Conservation (phyloP, 2,797 vertebrate genomes). For the Mionectes olivaceus region DNA sequence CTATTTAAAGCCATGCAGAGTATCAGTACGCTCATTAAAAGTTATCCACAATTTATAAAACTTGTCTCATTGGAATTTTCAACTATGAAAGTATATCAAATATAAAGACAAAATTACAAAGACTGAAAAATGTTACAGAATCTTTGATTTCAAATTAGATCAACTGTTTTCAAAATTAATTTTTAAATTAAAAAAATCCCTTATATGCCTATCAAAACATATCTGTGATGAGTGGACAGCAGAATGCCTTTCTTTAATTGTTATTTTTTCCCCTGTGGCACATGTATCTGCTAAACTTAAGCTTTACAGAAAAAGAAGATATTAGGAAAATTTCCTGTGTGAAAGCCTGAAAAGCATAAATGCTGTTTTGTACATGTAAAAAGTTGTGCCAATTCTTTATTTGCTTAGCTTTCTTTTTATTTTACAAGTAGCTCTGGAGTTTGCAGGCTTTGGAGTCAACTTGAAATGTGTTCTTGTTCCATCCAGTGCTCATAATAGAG, state of each 20-base stretch:
- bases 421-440: not conserved
- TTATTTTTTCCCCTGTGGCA: not conserved
- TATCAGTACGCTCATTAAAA: slow-evolving; percentile 11
- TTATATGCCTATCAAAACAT: not conserved
- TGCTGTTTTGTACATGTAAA: not conserved
- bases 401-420: not conserved
- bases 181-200: not conserved
- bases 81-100: not conserved
- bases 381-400: not conserved
- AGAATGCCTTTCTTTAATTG: not conserved
- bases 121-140: not conserved
- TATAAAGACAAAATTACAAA: not conserved
- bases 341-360: not conserved
- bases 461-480: not conserved
- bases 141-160: not conserved
- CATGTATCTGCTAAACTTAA: not conserved
- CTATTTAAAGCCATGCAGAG: slow-evolving; percentile 49
- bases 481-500: not conserved
- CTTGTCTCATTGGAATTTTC: not conserved
- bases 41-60: not conserved
- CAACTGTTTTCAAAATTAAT: not conserved
- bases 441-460: not conserved
- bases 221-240: not conserved
- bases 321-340: not conserved
- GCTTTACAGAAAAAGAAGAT: not conserved